These are phyloP conservation scores for Ctena decussata DNA, from an alignment of 2,888 invertebrate genomes.

Conservation along the genomic window DNA sequence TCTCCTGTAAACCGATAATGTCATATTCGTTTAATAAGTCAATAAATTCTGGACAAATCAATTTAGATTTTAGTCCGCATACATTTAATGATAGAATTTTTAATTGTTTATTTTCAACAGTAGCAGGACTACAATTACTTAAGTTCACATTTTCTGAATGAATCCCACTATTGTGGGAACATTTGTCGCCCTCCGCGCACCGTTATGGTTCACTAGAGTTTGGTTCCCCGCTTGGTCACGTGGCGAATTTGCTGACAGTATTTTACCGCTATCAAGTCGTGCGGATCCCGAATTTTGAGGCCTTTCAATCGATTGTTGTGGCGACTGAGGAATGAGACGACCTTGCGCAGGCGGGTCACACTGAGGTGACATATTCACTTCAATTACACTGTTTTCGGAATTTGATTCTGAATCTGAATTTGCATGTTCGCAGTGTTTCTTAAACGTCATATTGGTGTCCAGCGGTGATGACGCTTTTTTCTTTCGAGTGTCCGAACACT, in stretches of 20 bases:
- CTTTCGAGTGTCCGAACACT: no score
- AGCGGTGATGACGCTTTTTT: no score
- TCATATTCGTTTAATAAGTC: neutral
- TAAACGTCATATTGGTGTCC: no score
- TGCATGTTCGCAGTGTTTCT: neutral
- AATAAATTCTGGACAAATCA: neutral
- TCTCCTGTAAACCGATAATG: slow-evolving; percentile 5
- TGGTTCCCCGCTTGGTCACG: no score
- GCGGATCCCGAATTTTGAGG: neutral
- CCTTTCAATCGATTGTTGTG: neutral
- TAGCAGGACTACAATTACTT: neutral
- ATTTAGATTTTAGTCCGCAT: neutral
- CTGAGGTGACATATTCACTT: neutral
- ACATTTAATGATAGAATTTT: neutral
- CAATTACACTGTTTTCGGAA: neutral
- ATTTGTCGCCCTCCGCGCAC: neutral
- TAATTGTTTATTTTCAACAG: neutral
- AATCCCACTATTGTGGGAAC: no score
- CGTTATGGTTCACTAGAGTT: no score
- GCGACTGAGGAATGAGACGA: neutral
- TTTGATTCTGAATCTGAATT: neutral
- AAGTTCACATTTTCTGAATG: neutral
- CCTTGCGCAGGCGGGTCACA: neutral
- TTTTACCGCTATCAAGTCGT: no score
- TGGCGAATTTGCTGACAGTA: no score